Percentiles rank a stretch among this genome's conserved stretches.
These are phyloP conservation scores for Salvelinus alpinus DNA, from an alignment of 2,113 vertebrate genomes.

Conservation along the genomic window DNA sequence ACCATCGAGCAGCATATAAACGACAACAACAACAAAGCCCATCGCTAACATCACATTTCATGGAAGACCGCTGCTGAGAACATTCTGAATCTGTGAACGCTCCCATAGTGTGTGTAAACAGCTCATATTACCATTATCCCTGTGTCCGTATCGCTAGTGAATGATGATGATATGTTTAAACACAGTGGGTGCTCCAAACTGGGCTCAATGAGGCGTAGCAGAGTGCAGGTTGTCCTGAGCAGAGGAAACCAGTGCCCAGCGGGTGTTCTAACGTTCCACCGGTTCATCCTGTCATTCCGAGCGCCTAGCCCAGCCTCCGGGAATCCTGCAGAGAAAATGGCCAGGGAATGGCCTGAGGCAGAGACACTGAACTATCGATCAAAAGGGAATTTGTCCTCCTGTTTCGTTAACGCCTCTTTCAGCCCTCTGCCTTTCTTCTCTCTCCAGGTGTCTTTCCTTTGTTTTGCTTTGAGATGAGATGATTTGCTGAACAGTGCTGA, in stretches of 20 bases:
- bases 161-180: slow-evolving; percentile 33
- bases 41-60: background rate
- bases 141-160: slow-evolving; percentile 6
- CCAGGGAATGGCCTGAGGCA: slow-evolving; percentile 2
- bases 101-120: background rate
- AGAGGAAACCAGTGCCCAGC: slow-evolving; percentile 14
- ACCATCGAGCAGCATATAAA: background rate
- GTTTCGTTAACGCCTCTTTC: slow-evolving; percentile 6
- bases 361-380: slow-evolving; percentile 16
- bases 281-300: slow-evolving; percentile 19
- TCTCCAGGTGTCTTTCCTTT: background rate
- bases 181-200: slow-evolving; percentile 22
- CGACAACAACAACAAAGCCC: background rate
- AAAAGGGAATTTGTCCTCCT: slow-evolving; percentile 4
- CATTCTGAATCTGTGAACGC: background rate
- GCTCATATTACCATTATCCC: background rate
- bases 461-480: background rate
- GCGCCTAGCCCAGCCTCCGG: slow-evolving; percentile 7
- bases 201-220: slow-evolving; percentile 16
- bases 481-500: background rate
- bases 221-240: slow-evolving; percentile 15
- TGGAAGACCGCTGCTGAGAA: background rate
- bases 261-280: slow-evolving; percentile 3
- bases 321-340: slow-evolving; percentile 25
- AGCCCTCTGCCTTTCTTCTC: background rate